phyloP scores from a whole-genome alignment of 2,113 vertebrate species.

The Macquaria ambigua region DNA sequence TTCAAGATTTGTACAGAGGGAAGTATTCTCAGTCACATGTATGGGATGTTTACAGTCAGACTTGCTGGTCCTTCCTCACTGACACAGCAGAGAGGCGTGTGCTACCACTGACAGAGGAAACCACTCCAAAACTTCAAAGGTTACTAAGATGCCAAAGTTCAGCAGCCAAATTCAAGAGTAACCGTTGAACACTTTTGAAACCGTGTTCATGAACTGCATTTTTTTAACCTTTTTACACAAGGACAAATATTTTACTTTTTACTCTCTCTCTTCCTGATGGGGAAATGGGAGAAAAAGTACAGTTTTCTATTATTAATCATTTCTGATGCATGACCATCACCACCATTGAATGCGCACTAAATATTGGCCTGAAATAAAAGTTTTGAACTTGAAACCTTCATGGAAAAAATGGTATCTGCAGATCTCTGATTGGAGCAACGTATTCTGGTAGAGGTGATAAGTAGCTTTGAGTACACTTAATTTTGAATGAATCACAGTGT shows the following conservation, averaged over 20 bases:
- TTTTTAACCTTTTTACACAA: not conserved
- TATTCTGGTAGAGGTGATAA: not conserved
- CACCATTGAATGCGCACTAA: not conserved
- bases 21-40: slow-evolving; percentile 4
- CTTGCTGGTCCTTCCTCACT: slow-evolving; percentile 48
- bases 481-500: not conserved
- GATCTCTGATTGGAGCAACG: not conserved
- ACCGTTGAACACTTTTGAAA: not conserved
- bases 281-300: not conserved
- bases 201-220: not conserved
- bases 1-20: not conserved
- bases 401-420: not conserved
- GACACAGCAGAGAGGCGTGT: slow-evolving; percentile 44
- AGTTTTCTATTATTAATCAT: not conserved
- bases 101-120: slow-evolving; percentile 51
- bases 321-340: not conserved
- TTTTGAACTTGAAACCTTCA: not conserved
- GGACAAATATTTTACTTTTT: no score
- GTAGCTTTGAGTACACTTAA: not conserved
- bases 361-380: not conserved
- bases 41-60: slow-evolving; percentile 49
- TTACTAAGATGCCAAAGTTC: slow-evolving; percentile 47
- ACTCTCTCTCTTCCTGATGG: not conserved
- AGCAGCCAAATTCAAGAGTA: slow-evolving; percentile 32
- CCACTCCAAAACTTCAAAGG: slow-evolving; percentile 71